phyloP scores from a whole-genome alignment of 2,113 vertebrate species.

The Elephantulus edwardii region DNA sequence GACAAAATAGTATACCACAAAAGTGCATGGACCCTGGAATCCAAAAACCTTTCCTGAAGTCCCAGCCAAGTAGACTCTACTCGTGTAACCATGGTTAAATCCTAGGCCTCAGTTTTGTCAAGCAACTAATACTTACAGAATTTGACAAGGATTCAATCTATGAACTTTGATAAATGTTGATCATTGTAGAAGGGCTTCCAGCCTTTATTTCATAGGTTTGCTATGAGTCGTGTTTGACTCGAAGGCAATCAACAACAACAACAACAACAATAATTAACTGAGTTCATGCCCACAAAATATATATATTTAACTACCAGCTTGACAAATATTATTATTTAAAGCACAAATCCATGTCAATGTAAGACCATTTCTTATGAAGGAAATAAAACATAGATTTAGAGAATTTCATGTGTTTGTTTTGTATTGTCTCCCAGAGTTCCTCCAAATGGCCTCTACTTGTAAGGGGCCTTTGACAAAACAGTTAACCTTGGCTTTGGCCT shows the following conservation, averaged over 20 bases:
- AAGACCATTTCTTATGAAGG: neutral
- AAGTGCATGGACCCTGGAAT: neutral
- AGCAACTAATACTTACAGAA: neutral
- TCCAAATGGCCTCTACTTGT: too few relatives aligned
- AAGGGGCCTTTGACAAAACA: neutral
- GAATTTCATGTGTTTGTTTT: neutral
- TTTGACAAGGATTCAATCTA: neutral
- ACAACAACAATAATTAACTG: too few relatives aligned
- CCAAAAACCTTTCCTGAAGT: neutral
- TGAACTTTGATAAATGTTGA: too few relatives aligned
- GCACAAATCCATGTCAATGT: neutral
- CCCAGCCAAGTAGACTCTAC: neutral
- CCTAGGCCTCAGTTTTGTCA: neutral
- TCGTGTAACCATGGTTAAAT: neutral
- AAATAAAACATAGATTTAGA: constrained; percentile 27
- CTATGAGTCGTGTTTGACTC: too few relatives aligned
- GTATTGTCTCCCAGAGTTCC: neutral
- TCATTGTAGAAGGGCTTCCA: too few relatives aligned
- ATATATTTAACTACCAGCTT: neutral
- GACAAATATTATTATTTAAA: neutral
- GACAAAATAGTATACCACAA: neutral
- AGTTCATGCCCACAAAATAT: neutral
- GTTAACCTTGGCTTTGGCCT: neutral
- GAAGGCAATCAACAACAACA: too few relatives aligned
- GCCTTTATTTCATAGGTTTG: too few relatives aligned